Base-by-base conservation (phyloP, 2,113 vertebrate genomes). In the Dipodomys ordii region DNA sequence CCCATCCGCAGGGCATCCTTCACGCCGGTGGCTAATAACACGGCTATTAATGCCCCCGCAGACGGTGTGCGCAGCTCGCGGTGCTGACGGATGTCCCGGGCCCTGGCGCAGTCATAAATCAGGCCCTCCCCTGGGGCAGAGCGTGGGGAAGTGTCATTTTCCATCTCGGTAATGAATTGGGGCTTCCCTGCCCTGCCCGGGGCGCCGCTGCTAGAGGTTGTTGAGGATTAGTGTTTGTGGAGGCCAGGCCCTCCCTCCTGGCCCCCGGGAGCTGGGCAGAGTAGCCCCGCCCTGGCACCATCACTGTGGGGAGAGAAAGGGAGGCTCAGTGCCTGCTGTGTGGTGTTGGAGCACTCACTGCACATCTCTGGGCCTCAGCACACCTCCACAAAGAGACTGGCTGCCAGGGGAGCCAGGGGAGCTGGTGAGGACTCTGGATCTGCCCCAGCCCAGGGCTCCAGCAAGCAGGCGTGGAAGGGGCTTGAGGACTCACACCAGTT, bases 11-110 rank as follows among this genome's bases (percentile, higher is more conserved):
- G 95, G 95, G 97, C 96, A 96, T 97, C 97, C 87, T 97, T 96
- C 96, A 96, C 76, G 39, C 93, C 7, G 32, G 89, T 94, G 97
- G 96, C 97, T 97, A 96, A 97, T 97, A 97, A 97, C 97, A 95
- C 76, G 62, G 92, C 97, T 95, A 96, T 97, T 97, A 97, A 97
- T 97, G 97, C 97, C 96, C 97, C 95, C 83, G 69, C 95, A 93
- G 96, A 91, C 71, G 16, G 91, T 82, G 49, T 39, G 92, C n/a
- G 6, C 15, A 76, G 93, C 4, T 65, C 7, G 85, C 87, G 0
- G 73, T 30, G 19, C 93, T 98, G 97, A 98, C 87, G 83, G 46
- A 97, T 97, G 97, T 95, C 95, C 93, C 80, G 0, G 27, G 92
- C 92, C 89, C 89, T 46, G 78, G 90, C 0, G 80, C 83, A 57